phyloP scores from a whole-genome alignment of 1,140 invertebrate species.

The Adelges cooleyi region DNA sequence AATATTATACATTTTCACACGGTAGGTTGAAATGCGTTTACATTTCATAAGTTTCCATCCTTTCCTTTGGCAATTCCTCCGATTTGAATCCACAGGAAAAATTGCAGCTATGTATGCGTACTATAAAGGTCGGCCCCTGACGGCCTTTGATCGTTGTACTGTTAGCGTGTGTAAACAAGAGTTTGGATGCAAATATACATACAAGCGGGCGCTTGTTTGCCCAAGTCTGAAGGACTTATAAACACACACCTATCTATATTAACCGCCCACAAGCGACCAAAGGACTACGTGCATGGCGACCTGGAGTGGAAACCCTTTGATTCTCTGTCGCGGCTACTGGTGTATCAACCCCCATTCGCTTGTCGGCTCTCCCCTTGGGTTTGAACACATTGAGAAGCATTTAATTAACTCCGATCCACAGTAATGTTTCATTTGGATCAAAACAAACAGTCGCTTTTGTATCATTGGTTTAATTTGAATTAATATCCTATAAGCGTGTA shows the following conservation, averaged over 20 bases:
- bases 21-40: too few relatives aligned
- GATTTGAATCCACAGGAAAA: conserved; percentile 11
- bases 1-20: background rate
- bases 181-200: conserved; percentile 27
- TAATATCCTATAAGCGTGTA: too few relatives aligned
- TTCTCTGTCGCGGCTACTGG: background rate
- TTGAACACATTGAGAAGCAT: background rate
- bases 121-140: background rate
- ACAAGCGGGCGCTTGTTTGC: conserved; percentile 10
- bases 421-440: background rate
- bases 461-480: too few relatives aligned
- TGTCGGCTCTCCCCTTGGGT: too few relatives aligned
- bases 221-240: conserved; percentile 16
- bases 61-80: background rate
- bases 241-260: too few relatives aligned
- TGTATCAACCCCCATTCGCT: too few relatives aligned
- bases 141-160: conserved; percentile 24
- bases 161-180: conserved; percentile 29
- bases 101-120: background rate
- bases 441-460: too few relatives aligned
- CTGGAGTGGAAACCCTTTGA: background rate
- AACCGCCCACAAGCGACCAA: too few relatives aligned
- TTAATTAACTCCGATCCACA: conserved; percentile 11
- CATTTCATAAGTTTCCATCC: too few relatives aligned
- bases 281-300: background rate